Percentiles rank a stretch among this genome's conserved stretches.
Evolutionary conservation across 2,797 vertebrate species (phyloP).

Genomic region (Thripadectes ignobilis): DNA sequence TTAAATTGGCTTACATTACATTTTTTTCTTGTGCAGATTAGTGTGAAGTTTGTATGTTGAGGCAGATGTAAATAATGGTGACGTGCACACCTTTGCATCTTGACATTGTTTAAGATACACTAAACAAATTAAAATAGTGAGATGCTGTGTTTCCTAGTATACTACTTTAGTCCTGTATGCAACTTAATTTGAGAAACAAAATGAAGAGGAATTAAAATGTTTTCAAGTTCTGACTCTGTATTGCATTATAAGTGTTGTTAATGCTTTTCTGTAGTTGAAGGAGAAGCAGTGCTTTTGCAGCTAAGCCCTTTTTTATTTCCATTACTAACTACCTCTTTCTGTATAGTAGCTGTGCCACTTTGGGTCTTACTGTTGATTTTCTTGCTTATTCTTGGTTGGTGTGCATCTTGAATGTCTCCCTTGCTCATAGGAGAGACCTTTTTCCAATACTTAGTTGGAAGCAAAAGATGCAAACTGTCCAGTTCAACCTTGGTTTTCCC

Average conservation of each 20-base stretch:
- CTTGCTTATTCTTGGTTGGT: not conserved
- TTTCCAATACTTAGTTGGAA: not conserved
- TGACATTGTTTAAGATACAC: not conserved
- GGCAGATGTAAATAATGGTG: not conserved
- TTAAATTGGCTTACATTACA: not conserved
- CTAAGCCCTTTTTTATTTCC: not conserved
- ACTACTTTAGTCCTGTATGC: not conserved
- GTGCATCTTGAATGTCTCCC: not conserved
- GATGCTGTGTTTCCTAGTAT: not conserved
- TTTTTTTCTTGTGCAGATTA: not conserved
- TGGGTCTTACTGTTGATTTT: not conserved
- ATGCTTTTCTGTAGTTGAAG: not conserved
- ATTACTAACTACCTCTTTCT: not conserved
- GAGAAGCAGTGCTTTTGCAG: not conserved
- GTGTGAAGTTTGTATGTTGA: not conserved
- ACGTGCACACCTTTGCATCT: not conserved
- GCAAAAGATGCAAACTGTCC: not conserved
- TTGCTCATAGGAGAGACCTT: not conserved
- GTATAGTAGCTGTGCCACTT: not conserved
- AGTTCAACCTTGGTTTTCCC: not conserved
- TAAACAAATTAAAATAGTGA: no score
- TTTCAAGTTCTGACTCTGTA: accelerated
- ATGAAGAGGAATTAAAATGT: not conserved
- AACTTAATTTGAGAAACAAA: not conserved
- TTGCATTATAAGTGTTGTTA: not conserved